Conservation (phyloP, 2,888 invertebrate genomes). For the Agrilus mali region DNA sequence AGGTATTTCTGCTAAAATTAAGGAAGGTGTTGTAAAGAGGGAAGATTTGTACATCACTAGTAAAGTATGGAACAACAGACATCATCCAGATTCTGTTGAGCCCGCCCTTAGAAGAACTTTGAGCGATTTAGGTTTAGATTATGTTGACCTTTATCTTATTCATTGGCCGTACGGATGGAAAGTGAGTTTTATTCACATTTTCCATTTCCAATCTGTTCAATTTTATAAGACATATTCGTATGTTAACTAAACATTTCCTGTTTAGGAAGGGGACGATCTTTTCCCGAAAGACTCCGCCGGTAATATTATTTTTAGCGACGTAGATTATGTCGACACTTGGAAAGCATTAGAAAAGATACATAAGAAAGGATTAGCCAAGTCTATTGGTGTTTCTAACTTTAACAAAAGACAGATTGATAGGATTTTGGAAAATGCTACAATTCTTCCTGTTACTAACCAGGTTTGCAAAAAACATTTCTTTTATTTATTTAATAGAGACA, state of each 20-base stretch:
- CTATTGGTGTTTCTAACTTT: conserved; percentile 82
- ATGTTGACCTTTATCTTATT: conserved; percentile 76
- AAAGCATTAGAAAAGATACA: conserved; percentile 66
- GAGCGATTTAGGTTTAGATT: conserved; percentile 55
- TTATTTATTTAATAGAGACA: no score
- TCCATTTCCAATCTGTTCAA: conserved; percentile 1
- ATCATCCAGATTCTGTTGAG: conserved; percentile 62
- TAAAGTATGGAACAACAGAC: conserved; percentile 67
- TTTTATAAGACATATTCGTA: no score
- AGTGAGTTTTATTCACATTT: conserved; percentile 33
- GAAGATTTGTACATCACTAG: conserved; percentile 56
- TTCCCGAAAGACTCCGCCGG: conserved; percentile 51
- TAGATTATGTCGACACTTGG: conserved; percentile 68
- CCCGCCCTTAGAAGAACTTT: conserved; percentile 53
- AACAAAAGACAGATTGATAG: conserved; percentile 64
- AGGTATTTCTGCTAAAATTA: conserved; percentile 46
- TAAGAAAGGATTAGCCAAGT: conserved; percentile 53
- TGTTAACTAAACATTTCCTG: no score
- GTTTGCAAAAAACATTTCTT: conserved; percentile 12
- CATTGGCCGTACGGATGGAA: conserved; percentile 85
- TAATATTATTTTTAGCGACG: conserved; percentile 46
- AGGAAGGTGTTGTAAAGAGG: conserved; percentile 48
- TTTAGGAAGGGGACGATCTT: conserved; percentile 50
- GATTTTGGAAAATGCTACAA: conserved; percentile 47
- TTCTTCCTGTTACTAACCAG: conserved; percentile 57